Base-by-base conservation (phyloP, 1,140 invertebrate species). In the Zaprionus taronus region DNA sequence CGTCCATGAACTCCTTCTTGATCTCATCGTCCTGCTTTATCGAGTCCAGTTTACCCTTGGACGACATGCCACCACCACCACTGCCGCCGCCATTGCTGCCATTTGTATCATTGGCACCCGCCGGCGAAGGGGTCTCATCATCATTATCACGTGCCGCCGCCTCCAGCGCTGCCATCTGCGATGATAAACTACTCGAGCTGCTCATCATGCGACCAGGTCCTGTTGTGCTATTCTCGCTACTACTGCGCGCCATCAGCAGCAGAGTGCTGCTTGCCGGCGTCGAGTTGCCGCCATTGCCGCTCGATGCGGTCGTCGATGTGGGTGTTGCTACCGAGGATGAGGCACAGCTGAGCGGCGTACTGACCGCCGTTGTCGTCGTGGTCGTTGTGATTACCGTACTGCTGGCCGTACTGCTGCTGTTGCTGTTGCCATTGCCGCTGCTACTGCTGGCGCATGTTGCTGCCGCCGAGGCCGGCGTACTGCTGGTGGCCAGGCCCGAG, bases 111-210 rank as follows among this genome's bases (percentile, higher is more conserved):
- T 80, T 91, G 47, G 64, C 94, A 3, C 94, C 94, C 2, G 94
- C 94, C 1, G 95, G 94, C 71, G 95, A 95, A 2, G 95, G 95
- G n/a, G 95, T 95, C 76, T 95, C 95, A 78, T 96, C 94, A 51
- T 95, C 95, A 67, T 94, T 94, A 79, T 95, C 95, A 7, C 95
- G 93, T 1, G 95, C 94, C 22, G 93, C 93, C 1, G 95, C 95
- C 69, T 95, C 95, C 38, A 96, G 94, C 1, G 96, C 95, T 12
- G 95, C 95, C 94, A 96, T 96, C 87, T 96, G 96, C 17, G 95
- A 96, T 47, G 95, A 96, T 91, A 95, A 94, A 36, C 93, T 93
- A 55, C 77, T 91, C 28, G 82, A 78, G 38, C 80, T 92, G 47
- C 81, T 85, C 44, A 90, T 89, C 67, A 91, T 80, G 22, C 82